Evolutionary conservation across 2,888 invertebrate species (phyloP), one percentile per base, ranked within the genome.

Genomic region (Rhagonycha lutea): DNA sequence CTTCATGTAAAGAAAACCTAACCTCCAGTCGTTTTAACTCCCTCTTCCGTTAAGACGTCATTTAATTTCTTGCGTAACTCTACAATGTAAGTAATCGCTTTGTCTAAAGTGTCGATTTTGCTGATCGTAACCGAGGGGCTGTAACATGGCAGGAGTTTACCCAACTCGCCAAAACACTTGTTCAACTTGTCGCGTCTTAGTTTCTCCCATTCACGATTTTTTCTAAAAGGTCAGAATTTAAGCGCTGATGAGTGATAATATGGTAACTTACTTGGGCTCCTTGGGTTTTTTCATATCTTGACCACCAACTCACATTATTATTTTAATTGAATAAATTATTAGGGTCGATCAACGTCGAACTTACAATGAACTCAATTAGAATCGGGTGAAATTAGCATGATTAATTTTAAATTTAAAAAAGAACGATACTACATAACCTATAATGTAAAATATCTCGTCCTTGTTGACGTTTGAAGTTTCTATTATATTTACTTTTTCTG

Each of bases 131-230:
- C 79, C 8, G 88, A 86, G n/a, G 88, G 87, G 81, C 89, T 89
- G 82, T 89, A 88, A 28, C 88, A 88, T 18, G 91, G 91, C 70
- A 91, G 81, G 68, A 90, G 85, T 82, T 89, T 89, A 70, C 87
- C 86, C 71, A 91, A 84, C 7, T 87, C 87, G 77, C 86, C 86
- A 85, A 91, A 91, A 63, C 88, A 88, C 12, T 87, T 85, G 82
- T 92, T 93, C 84, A 93, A 90, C 85, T 93, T 91, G 81, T 91
- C 90, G 82, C 93, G 89, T 83, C 93, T 89, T 83, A 92, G 91
- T 83, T 92, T 90, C 88, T 93, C 93, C 93, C 93, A 94, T 88
- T 92, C 91, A 83, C 92, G 90, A 80, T 91, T 73, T 68, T 78
- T 78, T 18, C 77, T 78, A 12, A n/a, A 74, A 73, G 7, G 7